Percentiles rank a stretch among this genome's conserved stretches.
phyloP scores from a whole-genome alignment of 1,140 invertebrate genomes.

The Listronotus oregonensis region DNA sequence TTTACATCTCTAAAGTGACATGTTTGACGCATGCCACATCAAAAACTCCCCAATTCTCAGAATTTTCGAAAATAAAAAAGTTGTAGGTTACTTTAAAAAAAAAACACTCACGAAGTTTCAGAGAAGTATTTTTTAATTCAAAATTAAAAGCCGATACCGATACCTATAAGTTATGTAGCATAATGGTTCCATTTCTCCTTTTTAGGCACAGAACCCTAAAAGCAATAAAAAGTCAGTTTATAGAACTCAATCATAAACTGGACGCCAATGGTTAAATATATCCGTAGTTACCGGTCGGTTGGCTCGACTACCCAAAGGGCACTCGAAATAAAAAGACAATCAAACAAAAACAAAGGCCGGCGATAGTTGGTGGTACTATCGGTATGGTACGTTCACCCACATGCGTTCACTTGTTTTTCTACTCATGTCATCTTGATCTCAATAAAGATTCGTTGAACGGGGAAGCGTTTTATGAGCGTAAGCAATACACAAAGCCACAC shows the following conservation, averaged over 20 bases:
- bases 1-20: too few relatives aligned
- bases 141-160: too few relatives aligned
- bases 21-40: too few relatives aligned
- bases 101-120: too few relatives aligned
- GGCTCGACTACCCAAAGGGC: constrained; percentile 21
- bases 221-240: too few relatives aligned
- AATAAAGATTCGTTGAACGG: constrained; percentile 20
- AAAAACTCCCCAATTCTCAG: too few relatives aligned
- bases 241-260: background rate
- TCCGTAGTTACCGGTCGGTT: constrained; percentile 11
- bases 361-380: constrained; percentile 22
- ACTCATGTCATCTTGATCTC: constrained; percentile 17
- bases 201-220: too few relatives aligned
- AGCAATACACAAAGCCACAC: background rate
- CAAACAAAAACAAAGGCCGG: constrained; percentile 22
- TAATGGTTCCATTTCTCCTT: too few relatives aligned
- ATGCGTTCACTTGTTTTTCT: constrained; percentile 28
- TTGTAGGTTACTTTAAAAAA: too few relatives aligned
- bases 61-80: too few relatives aligned
- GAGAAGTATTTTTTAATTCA: too few relatives aligned
- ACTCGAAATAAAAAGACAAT: constrained; percentile 24
- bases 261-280: constrained; percentile 5
- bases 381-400: constrained; percentile 25
- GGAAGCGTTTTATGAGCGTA: constrained; percentile 2
- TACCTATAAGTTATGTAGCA: too few relatives aligned